Evolutionary conservation across 2,888 invertebrate species (phyloP).

Genomic region (Cacoxenus indagator): DNA sequence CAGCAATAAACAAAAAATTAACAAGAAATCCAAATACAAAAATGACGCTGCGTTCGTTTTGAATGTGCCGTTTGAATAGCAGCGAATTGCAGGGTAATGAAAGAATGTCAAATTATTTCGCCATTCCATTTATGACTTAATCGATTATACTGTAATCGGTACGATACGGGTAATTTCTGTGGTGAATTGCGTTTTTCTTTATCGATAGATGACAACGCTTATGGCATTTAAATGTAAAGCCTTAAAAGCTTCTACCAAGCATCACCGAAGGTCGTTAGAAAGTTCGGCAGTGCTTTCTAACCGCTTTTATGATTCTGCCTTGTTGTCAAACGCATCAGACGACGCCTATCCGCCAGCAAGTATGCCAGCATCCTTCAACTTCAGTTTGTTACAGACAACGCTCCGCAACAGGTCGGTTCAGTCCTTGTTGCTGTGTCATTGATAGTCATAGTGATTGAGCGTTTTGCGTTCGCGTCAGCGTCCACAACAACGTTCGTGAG

Average conservation of each 20-base stretch:
- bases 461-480: too few species aligned
- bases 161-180: too few species aligned
- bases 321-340: neutral
- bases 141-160: too few species aligned
- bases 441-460: too few species aligned
- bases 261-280: neutral
- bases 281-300: neutral
- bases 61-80: constrained; percentile 11
- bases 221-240: too few species aligned
- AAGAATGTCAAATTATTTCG: neutral
- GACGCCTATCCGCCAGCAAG: neutral
- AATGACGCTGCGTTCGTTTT: neutral
- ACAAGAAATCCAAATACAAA: neutral
- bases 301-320: neutral
- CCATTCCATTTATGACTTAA: neutral
- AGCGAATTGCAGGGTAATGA: neutral
- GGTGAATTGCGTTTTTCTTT: too few species aligned
- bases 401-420: constrained; percentile 42
- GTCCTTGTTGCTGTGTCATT: too few species aligned
- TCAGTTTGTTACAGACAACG: constrained; percentile 43
- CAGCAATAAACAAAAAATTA: neutral
- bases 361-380: neutral
- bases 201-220: too few species aligned
- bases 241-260: neutral
- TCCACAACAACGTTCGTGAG: too few species aligned